A percentile compares a stretch with the other conserved stretches of the same genome.
Evolutionary conservation across 2,113 vertebrate species (phyloP).

Genomic region (Pipra filicauda): DNA sequence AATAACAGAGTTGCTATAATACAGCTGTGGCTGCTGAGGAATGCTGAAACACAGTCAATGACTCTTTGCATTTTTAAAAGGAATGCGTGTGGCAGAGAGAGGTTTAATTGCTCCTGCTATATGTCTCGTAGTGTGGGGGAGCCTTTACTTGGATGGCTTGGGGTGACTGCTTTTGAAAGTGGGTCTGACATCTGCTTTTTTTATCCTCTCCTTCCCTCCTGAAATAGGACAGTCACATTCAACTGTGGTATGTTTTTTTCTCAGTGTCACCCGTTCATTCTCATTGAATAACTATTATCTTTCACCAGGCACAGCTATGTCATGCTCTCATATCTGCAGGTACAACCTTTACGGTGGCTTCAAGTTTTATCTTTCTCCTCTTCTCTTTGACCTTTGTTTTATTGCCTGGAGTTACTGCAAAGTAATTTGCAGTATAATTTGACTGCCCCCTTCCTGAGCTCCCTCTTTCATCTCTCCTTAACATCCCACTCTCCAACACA

Average conservation of each 20-base stretch:
- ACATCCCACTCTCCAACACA: background rate
- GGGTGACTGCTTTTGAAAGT: background rate
- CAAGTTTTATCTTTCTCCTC: background rate
- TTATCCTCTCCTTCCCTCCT: background rate
- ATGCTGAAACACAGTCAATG: background rate
- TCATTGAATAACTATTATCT: constrained; percentile 32
- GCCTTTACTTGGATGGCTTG: background rate
- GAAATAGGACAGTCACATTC: background rate
- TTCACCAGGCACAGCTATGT: background rate
- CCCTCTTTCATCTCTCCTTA: background rate
- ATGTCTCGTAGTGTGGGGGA: constrained; percentile 3
- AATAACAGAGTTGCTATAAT: constrained; percentile 17
- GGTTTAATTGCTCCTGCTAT: constrained; percentile 44
- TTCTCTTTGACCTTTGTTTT: background rate
- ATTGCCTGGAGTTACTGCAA: background rate
- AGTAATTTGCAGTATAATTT: background rate
- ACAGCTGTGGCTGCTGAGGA: constrained; percentile 10
- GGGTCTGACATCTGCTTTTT: constrained; percentile 19
- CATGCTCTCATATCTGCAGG: background rate
- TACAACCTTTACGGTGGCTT: background rate
- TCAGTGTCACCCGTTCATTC: constrained; percentile 43
- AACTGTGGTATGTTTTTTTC: constrained; percentile 23
- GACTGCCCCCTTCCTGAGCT: background rate
- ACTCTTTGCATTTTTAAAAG: constrained; percentile 36
- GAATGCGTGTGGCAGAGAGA: background rate